These are phyloP conservation scores for Acholoe squamosa DNA, from an alignment of 2,888 invertebrate species.

Conservation along the genomic window DNA sequence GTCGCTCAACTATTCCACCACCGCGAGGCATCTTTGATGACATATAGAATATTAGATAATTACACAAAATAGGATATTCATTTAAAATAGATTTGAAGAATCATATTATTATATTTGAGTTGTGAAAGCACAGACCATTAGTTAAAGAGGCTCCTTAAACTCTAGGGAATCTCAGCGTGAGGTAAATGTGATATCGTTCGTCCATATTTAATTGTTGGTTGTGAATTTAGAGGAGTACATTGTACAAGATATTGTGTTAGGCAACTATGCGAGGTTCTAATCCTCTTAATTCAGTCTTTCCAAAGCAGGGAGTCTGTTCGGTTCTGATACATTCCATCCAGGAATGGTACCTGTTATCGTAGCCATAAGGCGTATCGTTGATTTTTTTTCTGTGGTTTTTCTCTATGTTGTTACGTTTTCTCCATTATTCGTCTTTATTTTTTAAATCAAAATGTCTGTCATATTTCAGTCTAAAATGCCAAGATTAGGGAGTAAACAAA, in stretches of 20 bases:
- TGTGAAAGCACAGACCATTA: no score
- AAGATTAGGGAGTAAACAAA: no score
- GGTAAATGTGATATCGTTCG: conserved; percentile 1
- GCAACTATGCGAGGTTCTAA: background rate
- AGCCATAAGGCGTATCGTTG: background rate
- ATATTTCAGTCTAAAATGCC: no score
- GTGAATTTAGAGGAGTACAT: background rate
- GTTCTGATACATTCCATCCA: background rate
- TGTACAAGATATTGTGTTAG: background rate
- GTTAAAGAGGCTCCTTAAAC: no score
- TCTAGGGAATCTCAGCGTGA: background rate
- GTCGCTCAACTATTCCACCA: conserved; percentile 59
- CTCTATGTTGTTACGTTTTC: background rate
- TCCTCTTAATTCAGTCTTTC: no score
- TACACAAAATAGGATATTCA: background rate
- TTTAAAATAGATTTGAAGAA: no score
- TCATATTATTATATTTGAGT: no score
- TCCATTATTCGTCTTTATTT: background rate
- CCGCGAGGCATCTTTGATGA: conserved; percentile 71
- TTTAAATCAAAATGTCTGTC: background rate
- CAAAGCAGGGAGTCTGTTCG: background rate
- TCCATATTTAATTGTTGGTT: background rate
- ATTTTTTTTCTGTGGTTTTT: background rate
- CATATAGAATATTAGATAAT: conserved; percentile 60
- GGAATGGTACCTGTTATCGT: background rate